Evolutionary conservation across 2,888 invertebrate species (phyloP), one percentile per base, ranked within the genome.

Genomic region (Oegoconia quadripuncta): DNA sequence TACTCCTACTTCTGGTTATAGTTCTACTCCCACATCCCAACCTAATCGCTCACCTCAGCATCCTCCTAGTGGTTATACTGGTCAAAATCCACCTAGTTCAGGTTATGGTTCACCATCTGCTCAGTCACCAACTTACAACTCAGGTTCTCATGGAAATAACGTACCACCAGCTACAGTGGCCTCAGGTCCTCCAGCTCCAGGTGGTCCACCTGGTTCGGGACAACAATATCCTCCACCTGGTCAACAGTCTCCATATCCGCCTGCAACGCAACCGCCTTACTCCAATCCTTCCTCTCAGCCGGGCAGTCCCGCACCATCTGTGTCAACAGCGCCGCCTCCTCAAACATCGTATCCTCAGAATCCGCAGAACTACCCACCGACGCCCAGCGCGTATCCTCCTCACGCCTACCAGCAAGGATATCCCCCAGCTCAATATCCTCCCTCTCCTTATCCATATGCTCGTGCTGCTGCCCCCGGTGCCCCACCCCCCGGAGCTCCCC

Each of bases 401-500:
- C 89, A 83, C 72, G 88, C 58, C 44, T 89, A 78, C 61, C 74
- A 90, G 66, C 84, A 90, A 71, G 72, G 89, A 49, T 71, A 89
- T 68, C 68, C 89, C 37, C 75, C 89, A 50, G 71, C 90, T 52
- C 81, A 90, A 70, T 76, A 89, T 67, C 91, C 90, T 39, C 89
- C 89, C 6, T 84, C 89, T 4, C 89, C 89, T 0, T 90, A 90
- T 45, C 90, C 84, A 0, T 88, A 89, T 42, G 87, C 90, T 1
- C 86, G 90, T 3, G 89, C 90, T 3, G 90, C 91, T 1, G 90
- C 91, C 1, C 90, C 90, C 2, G 90, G 91, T 1, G 91, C 90
- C 3, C 93, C 92, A 2, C 93, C 93, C 46, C 92, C 92, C 3
- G 92, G 91, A 14, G 93, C 91, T 5, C 90, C 93, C 4, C 92